phyloP scores from a whole-genome alignment of 1,140 invertebrate genomes.

The Drosophila aff. region DNA sequence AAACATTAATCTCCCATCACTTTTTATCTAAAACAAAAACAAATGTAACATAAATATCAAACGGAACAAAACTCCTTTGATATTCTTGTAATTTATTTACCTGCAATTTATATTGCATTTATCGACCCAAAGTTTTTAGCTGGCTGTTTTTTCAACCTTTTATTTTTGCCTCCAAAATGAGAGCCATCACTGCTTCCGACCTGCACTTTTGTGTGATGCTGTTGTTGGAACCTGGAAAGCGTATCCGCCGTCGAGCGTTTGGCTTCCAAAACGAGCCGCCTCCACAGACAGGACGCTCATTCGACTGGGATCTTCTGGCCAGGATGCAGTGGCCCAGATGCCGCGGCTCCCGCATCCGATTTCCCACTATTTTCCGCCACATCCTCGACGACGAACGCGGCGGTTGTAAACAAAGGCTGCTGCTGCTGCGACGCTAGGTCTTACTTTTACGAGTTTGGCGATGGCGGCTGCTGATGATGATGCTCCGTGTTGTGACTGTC shows the following conservation, averaged over 20 bases:
- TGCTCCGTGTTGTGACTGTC: constrained; percentile 41
- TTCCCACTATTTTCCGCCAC: constrained; percentile 58
- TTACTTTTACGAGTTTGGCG: constrained; percentile 64
- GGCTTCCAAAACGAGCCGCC: constrained; percentile 55
- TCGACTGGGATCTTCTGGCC: constrained; percentile 72
- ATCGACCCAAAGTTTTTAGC: neutral
- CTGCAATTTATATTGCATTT: neutral
- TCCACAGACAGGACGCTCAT: constrained; percentile 72
- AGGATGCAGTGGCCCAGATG: constrained; percentile 56
- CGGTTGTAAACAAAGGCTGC: constrained; percentile 47
- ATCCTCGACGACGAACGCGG: constrained; percentile 20
- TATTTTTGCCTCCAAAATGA: neutral
- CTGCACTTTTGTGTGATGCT: constrained; percentile 64
- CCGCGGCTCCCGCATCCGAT: constrained; percentile 26
- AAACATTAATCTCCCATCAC: neutral
- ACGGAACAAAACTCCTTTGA: too few relatives aligned
- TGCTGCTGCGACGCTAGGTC: constrained; percentile 8
- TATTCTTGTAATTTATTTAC: neutral
- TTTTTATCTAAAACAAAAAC: too few relatives aligned
- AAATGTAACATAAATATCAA: neutral
- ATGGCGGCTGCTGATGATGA: constrained; percentile 55
- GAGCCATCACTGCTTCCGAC: constrained; percentile 31
- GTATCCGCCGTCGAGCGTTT: constrained; percentile 29
- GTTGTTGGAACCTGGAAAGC: constrained; percentile 46
- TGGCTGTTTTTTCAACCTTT: too few relatives aligned